Evolutionary conservation across 1,140 invertebrate genomes (phyloP), one percentile per base, ranked within the genome.

Genomic region (Acromyrmex heyeri): DNA sequence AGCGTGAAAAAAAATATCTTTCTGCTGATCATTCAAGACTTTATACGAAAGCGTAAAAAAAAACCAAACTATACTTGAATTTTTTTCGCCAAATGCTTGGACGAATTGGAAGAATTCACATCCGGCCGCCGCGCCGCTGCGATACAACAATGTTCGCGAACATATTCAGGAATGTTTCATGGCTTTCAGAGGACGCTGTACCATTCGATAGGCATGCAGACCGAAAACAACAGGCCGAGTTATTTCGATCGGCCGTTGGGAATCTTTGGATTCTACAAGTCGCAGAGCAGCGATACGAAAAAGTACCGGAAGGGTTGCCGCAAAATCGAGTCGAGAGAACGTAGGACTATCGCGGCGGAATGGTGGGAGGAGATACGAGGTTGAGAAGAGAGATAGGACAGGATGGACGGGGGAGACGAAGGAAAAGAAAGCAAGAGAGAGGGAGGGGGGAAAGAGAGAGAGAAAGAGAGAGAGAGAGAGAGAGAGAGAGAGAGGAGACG

Each of bases 201-300:
- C 69, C 55, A 62, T 62, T 48, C 55, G 79, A 83, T 83, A 75
- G 79, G 79, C 69, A 83, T 57, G 79, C 69, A 73, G 69, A 75
- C 79, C 55, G 79, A 83, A 83, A 83, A 83, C 69, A 83, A 83
- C 69, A 83, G 77, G 69, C 55, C 69, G 79, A 82, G 79, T 73
- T 82, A 82, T 82, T 82, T 82, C 79, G 79, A 83, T 75, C 79
- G 79, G 69, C n/a, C 24, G 79, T 75, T 61, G 79, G 55, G 69
- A 83, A 83, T 83, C 69, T 61, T 83, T 69, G 69, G 55, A 83
- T 83, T 83, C 79, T 83, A 83, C 79, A 83, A 83, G 79, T 83
- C 55, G 55, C 61, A 24, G 53, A 27, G n/a, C 24, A 57, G 70
- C 62, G 53, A 69, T 55, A 88, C 14, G 65, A 24, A 85, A 77